Percentiles rank a stretch among this genome's conserved stretches.
Evolutionary conservation across 2,113 vertebrate genomes (phyloP).

Genomic region (Oryzias woworae): DNA sequence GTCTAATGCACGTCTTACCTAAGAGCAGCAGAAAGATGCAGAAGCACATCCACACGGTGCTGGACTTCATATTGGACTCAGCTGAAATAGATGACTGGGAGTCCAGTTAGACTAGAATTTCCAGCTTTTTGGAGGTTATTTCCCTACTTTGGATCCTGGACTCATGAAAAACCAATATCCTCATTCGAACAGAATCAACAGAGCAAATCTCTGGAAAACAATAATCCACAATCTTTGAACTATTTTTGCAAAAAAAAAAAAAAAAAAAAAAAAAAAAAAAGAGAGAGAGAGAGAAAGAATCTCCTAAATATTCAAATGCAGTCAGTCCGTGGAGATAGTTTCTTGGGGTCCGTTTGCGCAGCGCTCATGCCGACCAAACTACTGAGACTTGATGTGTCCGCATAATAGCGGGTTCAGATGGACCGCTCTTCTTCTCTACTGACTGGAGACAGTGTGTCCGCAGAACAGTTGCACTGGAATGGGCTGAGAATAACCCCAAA

Average conservation of each 20-base stretch:
- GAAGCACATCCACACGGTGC: constrained; percentile 63
- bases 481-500: constrained; percentile 20
- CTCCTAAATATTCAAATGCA: constrained; percentile 31
- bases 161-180: constrained; percentile 52
- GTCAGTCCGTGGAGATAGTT: constrained; percentile 63
- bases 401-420: constrained; percentile 51
- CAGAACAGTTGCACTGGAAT: constrained; percentile 38
- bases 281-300: constrained; percentile 4
- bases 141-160: constrained; percentile 47
- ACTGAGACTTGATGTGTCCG: constrained; percentile 67
- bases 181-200: constrained; percentile 39
- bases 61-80: constrained; percentile 64
- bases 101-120: constrained; percentile 49
- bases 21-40: constrained; percentile 57
- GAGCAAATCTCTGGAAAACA: constrained; percentile 36
- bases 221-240: constrained; percentile 57
- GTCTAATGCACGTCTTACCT: constrained; percentile 59
- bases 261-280: constrained; percentile 10
- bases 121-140: constrained; percentile 55
- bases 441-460: constrained; percentile 26
- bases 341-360: constrained; percentile 58
- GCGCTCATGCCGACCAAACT: constrained; percentile 65
- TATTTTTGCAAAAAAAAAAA: constrained; percentile 27
- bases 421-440: constrained; percentile 28
- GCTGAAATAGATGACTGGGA: constrained; percentile 29